These are phyloP conservation scores for Serrognathus titanus DNA, from an alignment of 2,888 invertebrate species.

Conservation along the genomic window DNA sequence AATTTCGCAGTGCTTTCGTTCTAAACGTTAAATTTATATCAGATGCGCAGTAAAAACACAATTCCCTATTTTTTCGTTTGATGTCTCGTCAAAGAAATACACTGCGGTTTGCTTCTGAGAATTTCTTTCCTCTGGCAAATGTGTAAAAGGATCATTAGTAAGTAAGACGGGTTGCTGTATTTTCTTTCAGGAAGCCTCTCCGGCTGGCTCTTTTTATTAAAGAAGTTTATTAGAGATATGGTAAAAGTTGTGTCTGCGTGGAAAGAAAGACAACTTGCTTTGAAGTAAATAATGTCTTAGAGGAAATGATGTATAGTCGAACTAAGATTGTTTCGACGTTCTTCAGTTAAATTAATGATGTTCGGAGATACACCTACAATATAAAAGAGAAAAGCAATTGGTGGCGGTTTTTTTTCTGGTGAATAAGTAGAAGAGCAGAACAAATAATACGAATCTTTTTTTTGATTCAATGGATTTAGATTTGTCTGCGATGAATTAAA, in stretches of 20 bases:
- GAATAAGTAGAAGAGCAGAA: too few relatives aligned
- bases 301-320: constrained; percentile 18
- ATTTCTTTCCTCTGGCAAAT: constrained; percentile 20
- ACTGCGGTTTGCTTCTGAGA: constrained; percentile 27
- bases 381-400: too few relatives aligned
- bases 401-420: too few relatives aligned
- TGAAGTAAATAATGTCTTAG: constrained; percentile 14
- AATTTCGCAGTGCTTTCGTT: too few relatives aligned
- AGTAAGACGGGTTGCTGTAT: constrained; percentile 8
- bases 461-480: too few relatives aligned
- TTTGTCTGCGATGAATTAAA: too few relatives aligned
- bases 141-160: constrained; percentile 25
- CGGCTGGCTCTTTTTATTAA: constrained; percentile 16
- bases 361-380: too few relatives aligned
- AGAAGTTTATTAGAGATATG: constrained; percentile 25
- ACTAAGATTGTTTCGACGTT: neutral
- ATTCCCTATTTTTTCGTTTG: neutral
- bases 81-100: constrained; percentile 21
- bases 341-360: too few relatives aligned
- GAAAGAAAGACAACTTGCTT: constrained; percentile 3
- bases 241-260: constrained; percentile 15
- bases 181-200: constrained; percentile 14
- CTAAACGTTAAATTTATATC: neutral
- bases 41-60: neutral
- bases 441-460: too few relatives aligned